Base-by-base conservation (phyloP, 2,113 vertebrate genomes). In the Nerophis lumbriciformis region DNA sequence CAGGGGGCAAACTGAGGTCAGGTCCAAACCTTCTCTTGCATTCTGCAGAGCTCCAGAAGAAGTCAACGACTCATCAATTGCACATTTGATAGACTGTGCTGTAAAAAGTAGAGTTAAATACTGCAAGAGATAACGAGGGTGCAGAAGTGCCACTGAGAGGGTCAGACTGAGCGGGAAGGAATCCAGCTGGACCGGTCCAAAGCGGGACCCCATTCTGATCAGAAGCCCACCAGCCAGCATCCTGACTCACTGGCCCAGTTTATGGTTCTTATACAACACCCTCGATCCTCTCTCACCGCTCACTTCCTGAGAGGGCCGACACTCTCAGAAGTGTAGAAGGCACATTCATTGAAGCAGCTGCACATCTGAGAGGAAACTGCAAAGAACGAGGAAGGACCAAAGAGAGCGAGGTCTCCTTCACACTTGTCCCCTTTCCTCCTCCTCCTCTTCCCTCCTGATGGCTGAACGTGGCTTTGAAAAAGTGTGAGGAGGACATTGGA, bases 241-340 rank as follows among this genome's bases (percentile, higher is more conserved):
- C 70, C 82, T 73, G 68, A 79, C 80, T 86, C 78, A 79, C 63
- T 73, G 72, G 69, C 73, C 78, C 61, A 75, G 50, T 83, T 84
- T 67, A 66, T 75, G 21, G 65, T n/a, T 48, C 71, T 82, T 81
- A 80, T 69, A 65, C 75, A 83, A 83, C 69, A 78, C 50, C 61
- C 61, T 57, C 48, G 42, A 57, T 58, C 56, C 16, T 65, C 81
- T 69, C 75, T 75, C 66, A 63, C 72, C 69, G 57, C 71, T 73
- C 59, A 66, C 79, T 75, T 76, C 49, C 39, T 69, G 69, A 59
- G 71, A 77, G 69, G 72, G 16, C 63, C 55, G 36, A 48, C 42
- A 39, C 16, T 35, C 21, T 45, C 48, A 59, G 56, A 28, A 53
- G 39, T 57, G 35, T 4, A 45, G 38, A 12, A 48, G 28, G 13